Percentiles rank a stretch among this genome's conserved stretches.
Conservation (phyloP, 2,888 invertebrate genomes). For the Campaea margaritaria region DNA sequence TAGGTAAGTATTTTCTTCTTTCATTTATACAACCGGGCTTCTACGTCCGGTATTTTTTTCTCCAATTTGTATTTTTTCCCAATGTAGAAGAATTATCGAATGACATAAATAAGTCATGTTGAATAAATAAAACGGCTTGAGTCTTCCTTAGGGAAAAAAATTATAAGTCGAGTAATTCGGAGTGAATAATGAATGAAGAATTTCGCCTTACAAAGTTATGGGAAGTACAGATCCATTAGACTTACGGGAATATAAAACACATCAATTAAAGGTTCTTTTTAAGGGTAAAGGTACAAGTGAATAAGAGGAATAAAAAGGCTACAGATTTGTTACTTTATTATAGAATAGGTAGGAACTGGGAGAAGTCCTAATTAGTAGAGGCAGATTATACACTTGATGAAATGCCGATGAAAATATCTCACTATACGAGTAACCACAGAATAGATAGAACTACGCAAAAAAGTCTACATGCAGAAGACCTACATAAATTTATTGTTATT, state of each 20-base stretch:
- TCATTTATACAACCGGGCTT: slow-evolving; percentile 1
- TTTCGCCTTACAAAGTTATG: slow-evolving; percentile 57
- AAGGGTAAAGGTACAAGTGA: slow-evolving; percentile 11
- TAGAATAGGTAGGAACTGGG: too few relatives aligned
- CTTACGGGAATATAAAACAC: slow-evolving; percentile 58
- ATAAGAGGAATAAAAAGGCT: background rate
- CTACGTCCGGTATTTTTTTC: slow-evolving; percentile 1
- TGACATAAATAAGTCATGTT: slow-evolving; percentile 63
- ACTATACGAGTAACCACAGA: too few relatives aligned
- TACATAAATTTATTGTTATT: too few relatives aligned
- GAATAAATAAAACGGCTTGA: slow-evolving; percentile 75
- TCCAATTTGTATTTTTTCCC: slow-evolving; percentile 48
- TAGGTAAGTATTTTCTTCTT: slow-evolving; percentile 7
- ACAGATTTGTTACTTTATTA: background rate
- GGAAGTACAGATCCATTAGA: slow-evolving; percentile 57
- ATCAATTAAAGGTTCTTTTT: slow-evolving; percentile 56
- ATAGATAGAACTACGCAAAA: too few relatives aligned
- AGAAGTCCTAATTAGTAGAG: too few relatives aligned
- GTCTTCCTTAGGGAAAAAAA: slow-evolving; percentile 69
- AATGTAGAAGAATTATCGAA: slow-evolving; percentile 60
- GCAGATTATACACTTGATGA: too few relatives aligned
- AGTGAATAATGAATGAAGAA: slow-evolving; percentile 79
- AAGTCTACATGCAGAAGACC: too few relatives aligned
- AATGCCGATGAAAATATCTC: too few relatives aligned
- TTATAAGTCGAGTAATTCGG: slow-evolving; percentile 72